Evolutionary conservation across 2,113 vertebrate species (phyloP).

Genomic region (Cisticola juncidis): DNA sequence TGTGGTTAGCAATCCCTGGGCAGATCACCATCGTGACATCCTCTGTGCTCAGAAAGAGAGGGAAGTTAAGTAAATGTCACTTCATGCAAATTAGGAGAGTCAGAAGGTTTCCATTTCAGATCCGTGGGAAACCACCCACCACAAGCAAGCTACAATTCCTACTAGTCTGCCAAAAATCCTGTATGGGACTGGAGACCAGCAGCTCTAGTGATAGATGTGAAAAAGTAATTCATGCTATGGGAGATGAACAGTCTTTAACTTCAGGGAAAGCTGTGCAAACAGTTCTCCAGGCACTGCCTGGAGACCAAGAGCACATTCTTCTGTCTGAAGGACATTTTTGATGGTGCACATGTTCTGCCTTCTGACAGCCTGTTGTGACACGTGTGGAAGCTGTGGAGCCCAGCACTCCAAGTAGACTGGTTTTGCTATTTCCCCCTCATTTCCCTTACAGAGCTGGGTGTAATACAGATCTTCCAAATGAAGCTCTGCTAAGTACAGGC

Average conservation of each 20-base stretch:
- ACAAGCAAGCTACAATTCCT: background rate
- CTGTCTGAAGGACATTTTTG: background rate
- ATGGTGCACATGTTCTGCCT: background rate
- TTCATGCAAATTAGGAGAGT: constrained; percentile 32
- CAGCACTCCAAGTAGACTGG: background rate
- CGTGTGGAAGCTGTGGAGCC: background rate
- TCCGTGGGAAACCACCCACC: constrained; percentile 10
- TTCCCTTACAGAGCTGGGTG: background rate
- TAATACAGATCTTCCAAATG: background rate
- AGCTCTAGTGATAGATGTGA: background rate
- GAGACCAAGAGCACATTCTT: background rate
- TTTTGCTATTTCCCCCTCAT: background rate
- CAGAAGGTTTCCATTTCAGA: background rate
- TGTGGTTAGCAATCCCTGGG: constrained; percentile 97
- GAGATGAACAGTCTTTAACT: background rate
- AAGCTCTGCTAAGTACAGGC: background rate
- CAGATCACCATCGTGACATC: constrained; percentile 98
- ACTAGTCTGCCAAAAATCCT: background rate
- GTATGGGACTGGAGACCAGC: background rate
- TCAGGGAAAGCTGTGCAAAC: background rate
- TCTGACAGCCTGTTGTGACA: background rate
- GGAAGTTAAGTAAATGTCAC: constrained; percentile 54
- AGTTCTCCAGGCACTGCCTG: background rate
- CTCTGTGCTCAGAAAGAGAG: constrained; percentile 71
- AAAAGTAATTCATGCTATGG: background rate